phyloP scores from a whole-genome alignment of 2,113 vertebrate genomes.

The Halichoerus grypus region DNA sequence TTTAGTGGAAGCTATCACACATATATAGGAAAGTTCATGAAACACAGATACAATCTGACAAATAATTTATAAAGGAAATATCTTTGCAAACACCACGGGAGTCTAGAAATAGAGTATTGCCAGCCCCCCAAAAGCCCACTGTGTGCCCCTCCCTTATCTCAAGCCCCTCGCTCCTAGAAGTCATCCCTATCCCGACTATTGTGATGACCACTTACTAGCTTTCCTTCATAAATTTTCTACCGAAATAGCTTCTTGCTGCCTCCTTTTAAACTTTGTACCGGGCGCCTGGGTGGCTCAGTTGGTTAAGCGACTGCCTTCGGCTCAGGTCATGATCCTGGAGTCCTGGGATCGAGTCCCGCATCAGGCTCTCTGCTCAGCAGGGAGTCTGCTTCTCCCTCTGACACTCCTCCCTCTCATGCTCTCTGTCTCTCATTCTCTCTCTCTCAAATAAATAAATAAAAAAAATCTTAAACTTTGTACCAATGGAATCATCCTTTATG shows the following conservation, averaged over 20 bases:
- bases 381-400: too few species aligned
- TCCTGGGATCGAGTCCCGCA: too few species aligned
- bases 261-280: constrained; percentile 3
- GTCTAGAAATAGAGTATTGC: background rate
- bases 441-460: too few species aligned
- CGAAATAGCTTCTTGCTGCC: background rate
- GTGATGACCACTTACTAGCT: background rate
- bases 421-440: too few species aligned
- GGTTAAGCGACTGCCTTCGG: too few species aligned
- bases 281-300: too few species aligned
- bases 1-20: background rate
- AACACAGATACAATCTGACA: background rate
- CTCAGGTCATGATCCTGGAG: too few species aligned
- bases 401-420: too few species aligned
- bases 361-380: too few species aligned
- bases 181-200: background rate
- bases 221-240: background rate
- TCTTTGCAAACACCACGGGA: background rate
- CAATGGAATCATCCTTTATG: background rate
- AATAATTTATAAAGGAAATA: constrained; percentile 29
- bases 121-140: background rate
- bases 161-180: background rate
- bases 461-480: constrained; percentile 3
- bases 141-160: background rate
- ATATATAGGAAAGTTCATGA: background rate